phyloP scores from a whole-genome alignment of 2,888 invertebrate genomes.

The Erebia palarica region DNA sequence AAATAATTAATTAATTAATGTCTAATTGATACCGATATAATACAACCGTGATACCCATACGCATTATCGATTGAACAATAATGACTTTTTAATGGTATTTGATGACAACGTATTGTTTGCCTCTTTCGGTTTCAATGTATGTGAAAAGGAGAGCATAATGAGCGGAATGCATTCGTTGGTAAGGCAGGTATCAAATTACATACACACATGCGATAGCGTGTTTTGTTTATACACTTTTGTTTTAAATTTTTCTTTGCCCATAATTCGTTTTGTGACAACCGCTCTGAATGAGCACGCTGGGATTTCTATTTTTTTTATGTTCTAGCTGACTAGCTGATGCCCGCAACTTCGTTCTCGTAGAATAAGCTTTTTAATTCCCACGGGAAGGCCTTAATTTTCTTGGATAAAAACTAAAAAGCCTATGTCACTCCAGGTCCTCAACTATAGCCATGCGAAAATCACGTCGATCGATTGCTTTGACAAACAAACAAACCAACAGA shows the following conservation, averaged over 20 bases:
- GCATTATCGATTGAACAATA: constrained; percentile 18
- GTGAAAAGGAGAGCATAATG: not conserved
- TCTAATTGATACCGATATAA: constrained; percentile 2
- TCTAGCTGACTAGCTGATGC: too few relatives aligned
- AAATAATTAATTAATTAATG: constrained; percentile 15
- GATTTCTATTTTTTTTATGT: too few relatives aligned
- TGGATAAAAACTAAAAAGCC: too few relatives aligned
- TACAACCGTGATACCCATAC: not conserved
- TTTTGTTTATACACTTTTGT: constrained; percentile 1
- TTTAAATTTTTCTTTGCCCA: not conserved
- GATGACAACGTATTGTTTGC: not conserved
- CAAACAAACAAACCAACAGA: too few relatives aligned
- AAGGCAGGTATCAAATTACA: constrained; percentile 7
- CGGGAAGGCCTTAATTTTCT: too few relatives aligned
- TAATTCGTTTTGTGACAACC: not conserved
- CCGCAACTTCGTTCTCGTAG: too few relatives aligned
- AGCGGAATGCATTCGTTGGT: constrained; percentile 12
- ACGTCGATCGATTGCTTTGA: too few relatives aligned
- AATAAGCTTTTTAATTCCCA: too few relatives aligned
- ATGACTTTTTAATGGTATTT: constrained; percentile 26
- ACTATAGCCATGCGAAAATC: too few relatives aligned
- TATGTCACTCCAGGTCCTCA: too few relatives aligned
- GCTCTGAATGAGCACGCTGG: too few relatives aligned
- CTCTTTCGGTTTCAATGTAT: constrained; percentile 6
- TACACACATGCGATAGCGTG: constrained; percentile 8